A percentile compares a stretch with the other conserved stretches of the same genome.
phyloP scores from a whole-genome alignment of 2,797 vertebrate genomes.

The Scomberomorus guttatus region DNA sequence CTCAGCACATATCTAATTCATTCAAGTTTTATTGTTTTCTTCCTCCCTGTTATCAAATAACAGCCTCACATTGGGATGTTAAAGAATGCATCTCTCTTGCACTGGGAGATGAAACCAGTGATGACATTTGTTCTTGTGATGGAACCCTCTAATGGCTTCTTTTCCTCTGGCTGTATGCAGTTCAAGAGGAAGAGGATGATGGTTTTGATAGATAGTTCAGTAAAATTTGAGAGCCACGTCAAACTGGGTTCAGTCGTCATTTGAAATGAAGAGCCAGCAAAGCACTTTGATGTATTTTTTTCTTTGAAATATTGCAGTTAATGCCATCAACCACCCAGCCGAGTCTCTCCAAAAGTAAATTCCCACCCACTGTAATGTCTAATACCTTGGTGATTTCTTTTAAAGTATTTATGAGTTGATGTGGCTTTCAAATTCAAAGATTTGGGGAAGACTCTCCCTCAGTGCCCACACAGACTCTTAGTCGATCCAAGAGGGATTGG shows the following conservation, averaged over 20 bases:
- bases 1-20: conserved; percentile 56
- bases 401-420: conserved; percentile 50
- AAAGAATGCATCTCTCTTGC: conserved; percentile 35
- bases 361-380: conserved; percentile 38
- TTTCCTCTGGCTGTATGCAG: conserved; percentile 53
- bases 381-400: conserved; percentile 43
- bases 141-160: conserved; percentile 53
- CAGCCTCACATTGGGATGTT: conserved; percentile 41
- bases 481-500: conserved; percentile 28
- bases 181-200: conserved; percentile 43
- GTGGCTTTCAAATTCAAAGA: conserved; percentile 50
- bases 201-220: conserved; percentile 63
- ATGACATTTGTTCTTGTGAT: conserved; percentile 57
- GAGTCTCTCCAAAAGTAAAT: conserved; percentile 40
- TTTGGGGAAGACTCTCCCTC: conserved; percentile 22
- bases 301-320: conserved; percentile 58
- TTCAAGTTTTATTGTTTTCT: conserved; percentile 49
- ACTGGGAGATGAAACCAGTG: conserved; percentile 48
- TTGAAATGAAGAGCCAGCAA: conserved; percentile 42
- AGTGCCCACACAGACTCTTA: conserved; percentile 7
- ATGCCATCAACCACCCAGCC: conserved; percentile 52
- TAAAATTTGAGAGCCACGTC: conserved; percentile 50
- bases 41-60: conserved; percentile 39
- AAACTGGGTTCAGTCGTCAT: conserved; percentile 44
- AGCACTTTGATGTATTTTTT: conserved; percentile 42